phyloP scores from a whole-genome alignment of 92 coral and sea anemone species.

The Epizoanthus ramosus region DNA sequence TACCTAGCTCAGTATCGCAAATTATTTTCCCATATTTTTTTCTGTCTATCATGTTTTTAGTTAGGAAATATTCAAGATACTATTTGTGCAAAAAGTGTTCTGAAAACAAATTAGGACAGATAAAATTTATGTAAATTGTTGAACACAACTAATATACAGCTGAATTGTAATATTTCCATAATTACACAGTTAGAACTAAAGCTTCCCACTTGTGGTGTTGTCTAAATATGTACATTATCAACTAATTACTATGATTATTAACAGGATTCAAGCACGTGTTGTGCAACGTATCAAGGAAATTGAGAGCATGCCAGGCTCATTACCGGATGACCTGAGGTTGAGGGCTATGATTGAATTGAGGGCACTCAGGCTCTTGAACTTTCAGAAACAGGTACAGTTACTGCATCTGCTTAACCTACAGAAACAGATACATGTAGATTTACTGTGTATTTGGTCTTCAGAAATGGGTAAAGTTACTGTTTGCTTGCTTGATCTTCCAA shows the following conservation, averaged over 20 bases:
- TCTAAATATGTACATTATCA: too few species aligned
- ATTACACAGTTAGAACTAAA: too few species aligned
- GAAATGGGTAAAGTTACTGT: neutral
- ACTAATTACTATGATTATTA: neutral
- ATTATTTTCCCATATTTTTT: too few species aligned
- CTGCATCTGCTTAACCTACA: conserved; percentile 44
- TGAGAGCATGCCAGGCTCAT: conserved; percentile 90
- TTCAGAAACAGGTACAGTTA: conserved; percentile 91
- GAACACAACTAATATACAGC: too few species aligned
- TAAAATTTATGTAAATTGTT: too few species aligned
- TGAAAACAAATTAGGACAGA: too few species aligned
- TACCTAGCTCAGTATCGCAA: too few species aligned
- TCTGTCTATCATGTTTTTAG: too few species aligned
- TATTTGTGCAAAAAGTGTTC: too few species aligned
- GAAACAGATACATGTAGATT: neutral
- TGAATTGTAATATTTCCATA: too few species aligned
- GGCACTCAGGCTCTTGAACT: conserved; percentile 92
- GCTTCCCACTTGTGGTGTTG: too few species aligned
- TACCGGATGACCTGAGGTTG: conserved; percentile 92
- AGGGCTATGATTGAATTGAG: conserved; percentile 96
- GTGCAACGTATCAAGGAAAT: conserved; percentile 91
- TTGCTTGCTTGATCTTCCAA: neutral
- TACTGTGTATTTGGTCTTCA: neutral
- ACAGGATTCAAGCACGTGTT: conserved; percentile 95
- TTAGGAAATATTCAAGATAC: too few species aligned